Evolutionary conservation across 2,888 invertebrate genomes (phyloP).

Genomic region (Cerastis leucographa): DNA sequence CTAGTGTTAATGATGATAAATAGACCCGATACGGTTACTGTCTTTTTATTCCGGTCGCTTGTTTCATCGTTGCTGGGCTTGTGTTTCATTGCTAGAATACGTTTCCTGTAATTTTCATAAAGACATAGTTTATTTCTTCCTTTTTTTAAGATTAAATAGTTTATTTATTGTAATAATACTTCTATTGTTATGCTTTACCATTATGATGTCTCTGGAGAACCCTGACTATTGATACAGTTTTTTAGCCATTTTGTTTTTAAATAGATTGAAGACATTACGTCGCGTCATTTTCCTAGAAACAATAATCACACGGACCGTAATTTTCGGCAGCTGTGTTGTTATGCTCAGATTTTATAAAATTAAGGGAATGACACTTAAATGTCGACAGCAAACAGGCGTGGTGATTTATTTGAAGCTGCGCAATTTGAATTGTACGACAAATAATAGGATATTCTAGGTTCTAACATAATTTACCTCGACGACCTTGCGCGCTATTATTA

Average conservation of each 20-base stretch:
- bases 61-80: constrained; percentile 54
- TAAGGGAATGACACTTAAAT: constrained; percentile 16
- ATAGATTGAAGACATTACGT: neutral
- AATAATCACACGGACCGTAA: neutral
- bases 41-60: constrained; percentile 61
- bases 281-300: neutral
- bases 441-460: constrained; percentile 59
- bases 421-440: constrained; percentile 24
- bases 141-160: neutral
- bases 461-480: constrained; percentile 54
- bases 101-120: constrained; percentile 28
- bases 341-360: constrained; percentile 6
- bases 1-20: constrained; percentile 73
- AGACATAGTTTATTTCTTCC: neutral
- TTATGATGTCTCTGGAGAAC: neutral
- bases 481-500: constrained; percentile 67
- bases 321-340: neutral
- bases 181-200: neutral
- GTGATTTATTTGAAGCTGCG: constrained; percentile 33
- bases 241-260: constrained; percentile 2
- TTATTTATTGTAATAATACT: neutral
- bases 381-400: constrained; percentile 24
- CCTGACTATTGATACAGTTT: neutral
- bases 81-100: constrained; percentile 42
- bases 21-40: constrained; percentile 64